Evolutionary conservation across 1,140 invertebrate species (phyloP).

Genomic region (Drosophila micromelanica): DNA sequence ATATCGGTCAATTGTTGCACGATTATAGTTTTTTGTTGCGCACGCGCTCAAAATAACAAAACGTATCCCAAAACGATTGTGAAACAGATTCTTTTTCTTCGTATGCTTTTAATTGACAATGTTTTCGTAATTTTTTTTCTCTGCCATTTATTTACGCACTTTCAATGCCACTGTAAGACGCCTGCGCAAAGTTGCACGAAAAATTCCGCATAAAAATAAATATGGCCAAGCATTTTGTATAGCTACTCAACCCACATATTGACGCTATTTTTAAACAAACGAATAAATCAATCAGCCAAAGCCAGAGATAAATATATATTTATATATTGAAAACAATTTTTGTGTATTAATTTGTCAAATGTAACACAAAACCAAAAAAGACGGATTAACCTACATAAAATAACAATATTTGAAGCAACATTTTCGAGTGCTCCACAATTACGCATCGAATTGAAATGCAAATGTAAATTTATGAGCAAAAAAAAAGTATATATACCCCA

Average conservation of each 20-base stretch:
- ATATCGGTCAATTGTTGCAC: conserved; percentile 79
- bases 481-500: not conserved
- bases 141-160: conserved; percentile 33
- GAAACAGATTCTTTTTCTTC: conserved; percentile 38
- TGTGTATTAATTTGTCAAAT: conserved; percentile 46
- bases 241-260: conserved; percentile 33
- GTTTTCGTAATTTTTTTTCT: conserved; percentile 8
- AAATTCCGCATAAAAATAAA: conserved; percentile 41
- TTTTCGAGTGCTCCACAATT: conserved; percentile 51
- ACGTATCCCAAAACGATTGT: conserved; percentile 24
- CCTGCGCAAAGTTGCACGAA: conserved; percentile 40
- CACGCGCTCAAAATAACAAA: conserved; percentile 67
- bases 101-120: conserved; percentile 22
- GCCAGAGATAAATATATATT: conserved; percentile 6
- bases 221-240: conserved; percentile 19
- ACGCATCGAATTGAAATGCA: conserved; percentile 56
- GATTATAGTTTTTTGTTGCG: conserved; percentile 55
- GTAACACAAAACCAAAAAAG: conserved; percentile 69
- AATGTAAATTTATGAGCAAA: conserved; percentile 20
- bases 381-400: conserved; percentile 72
- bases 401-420: conserved; percentile 16
- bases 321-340: conserved; percentile 4
- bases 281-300: conserved; percentile 59
- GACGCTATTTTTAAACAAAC: conserved; percentile 70
- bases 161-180: conserved; percentile 59